Base-by-base conservation (phyloP, 2,797 vertebrate genomes). In the Lepilemur ruficaudatus region DNA sequence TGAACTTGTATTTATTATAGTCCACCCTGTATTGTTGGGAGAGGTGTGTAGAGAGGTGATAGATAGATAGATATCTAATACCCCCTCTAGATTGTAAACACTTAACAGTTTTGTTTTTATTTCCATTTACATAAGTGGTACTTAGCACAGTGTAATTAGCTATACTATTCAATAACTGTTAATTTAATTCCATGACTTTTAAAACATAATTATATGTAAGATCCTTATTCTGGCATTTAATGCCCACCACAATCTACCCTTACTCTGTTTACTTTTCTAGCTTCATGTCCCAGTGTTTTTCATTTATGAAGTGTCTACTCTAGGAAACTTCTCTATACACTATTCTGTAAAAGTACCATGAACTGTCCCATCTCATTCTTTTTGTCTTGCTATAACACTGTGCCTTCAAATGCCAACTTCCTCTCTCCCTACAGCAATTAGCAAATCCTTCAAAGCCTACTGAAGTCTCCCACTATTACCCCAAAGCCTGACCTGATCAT, bases 151-250 rank as follows among this genome's bases (percentile, higher is more conserved):
- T 90, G 83, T 63, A 94, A 81, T 89, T 67, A 76, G 81, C 30
- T 30, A 76, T 81, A 38, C 35, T 70, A 15, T 46, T 73, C 17
- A 79, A 50, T 59, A 86, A 92, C 78, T 87, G 22, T 32, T 94
- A 63, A 96, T 84, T 93, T 70, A 88, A 89, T 73, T 92, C 38
- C 9, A 79, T 41, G 28, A 25, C 9, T 65, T 94, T 88, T 57
- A 93, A 96, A n/a, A 70, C 78, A 83, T 23, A n/a, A 61, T 50
- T 57, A 70, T 7, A 15, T 82, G 46, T 72, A 94, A 92, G 82
- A 92, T 90, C 63, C 35, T 75, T 83, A 87, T 75, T 89, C 46
- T 52, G 35, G 57, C 20, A 92, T 41, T 94, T 89, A 79, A 75
- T 20, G 30, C 22, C 8, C 22, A 91, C 25, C 67, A 76, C 43